Evolutionary conservation across 1,140 invertebrate species (phyloP).

Genomic region (Musca domestica): DNA sequence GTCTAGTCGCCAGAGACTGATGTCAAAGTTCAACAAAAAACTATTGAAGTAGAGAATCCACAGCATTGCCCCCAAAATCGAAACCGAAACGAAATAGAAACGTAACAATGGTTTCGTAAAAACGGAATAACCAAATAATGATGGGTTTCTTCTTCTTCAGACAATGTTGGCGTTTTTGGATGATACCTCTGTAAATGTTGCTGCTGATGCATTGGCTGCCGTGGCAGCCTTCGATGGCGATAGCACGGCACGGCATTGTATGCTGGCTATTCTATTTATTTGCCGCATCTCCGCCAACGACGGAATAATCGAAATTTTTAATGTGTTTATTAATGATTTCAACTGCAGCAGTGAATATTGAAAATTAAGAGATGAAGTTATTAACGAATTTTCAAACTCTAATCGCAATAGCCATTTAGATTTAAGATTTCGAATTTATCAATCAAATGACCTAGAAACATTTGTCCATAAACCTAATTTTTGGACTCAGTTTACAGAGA

Average conservation of each 20-base stretch:
- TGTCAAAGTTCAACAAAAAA: constrained; percentile 15
- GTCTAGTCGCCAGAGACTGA: neutral
- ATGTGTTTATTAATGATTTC: constrained; percentile 8
- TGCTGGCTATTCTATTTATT: neutral
- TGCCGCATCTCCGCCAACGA: neutral
- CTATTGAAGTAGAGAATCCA: neutral
- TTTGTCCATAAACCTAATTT: neutral
- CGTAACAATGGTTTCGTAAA: constrained; percentile 6
- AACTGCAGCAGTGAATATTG: neutral
- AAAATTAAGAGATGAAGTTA: constrained; percentile 8
- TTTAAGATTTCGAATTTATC: neutral
- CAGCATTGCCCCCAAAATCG: neutral
- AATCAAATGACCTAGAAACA: constrained; percentile 13
- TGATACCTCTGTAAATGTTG: no score
- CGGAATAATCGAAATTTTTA: constrained; percentile 6
- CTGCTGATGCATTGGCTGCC: neutral
- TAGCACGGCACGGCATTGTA: no score
- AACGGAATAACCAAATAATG: neutral
- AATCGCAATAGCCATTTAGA: neutral
- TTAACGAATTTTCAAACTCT: neutral
- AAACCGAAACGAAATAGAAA: neutral
- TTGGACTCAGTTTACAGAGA: no score
- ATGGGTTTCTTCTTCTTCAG: neutral
- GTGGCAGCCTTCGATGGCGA: neutral
- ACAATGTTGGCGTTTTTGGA: no score